These are phyloP conservation scores for Pogonus chalceus DNA, from an alignment of 1,140 invertebrate species.

Conservation along the genomic window DNA sequence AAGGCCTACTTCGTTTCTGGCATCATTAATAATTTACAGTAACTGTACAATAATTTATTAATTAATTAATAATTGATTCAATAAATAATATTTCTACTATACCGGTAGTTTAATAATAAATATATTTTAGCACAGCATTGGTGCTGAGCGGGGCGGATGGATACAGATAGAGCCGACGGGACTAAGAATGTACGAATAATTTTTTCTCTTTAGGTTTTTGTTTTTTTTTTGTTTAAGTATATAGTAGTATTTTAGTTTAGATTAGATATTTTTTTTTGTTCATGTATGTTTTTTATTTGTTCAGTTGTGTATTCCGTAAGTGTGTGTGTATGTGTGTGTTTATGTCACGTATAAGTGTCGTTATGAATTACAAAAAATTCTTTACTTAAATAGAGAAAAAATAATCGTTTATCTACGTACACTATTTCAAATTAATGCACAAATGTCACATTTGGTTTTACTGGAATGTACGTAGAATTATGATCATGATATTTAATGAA, in stretches of 20 bases:
- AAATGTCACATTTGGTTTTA: too few species aligned
- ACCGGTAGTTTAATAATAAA: conserved; percentile 6
- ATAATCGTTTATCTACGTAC: too few species aligned
- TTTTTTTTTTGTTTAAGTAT: background rate
- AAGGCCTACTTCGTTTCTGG: conserved; percentile 10
- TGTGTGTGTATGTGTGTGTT: too few species aligned
- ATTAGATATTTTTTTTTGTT: too few species aligned
- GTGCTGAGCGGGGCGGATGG: conserved; percentile 5
- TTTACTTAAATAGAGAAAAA: too few species aligned
- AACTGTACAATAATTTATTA: conserved; percentile 6
- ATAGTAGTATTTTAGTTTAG: background rate
- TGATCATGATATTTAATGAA: too few species aligned
- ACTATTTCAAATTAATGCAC: too few species aligned
- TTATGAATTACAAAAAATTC: too few species aligned
- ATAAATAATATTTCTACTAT: conserved; percentile 5
- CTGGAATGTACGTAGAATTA: too few species aligned
- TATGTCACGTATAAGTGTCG: too few species aligned
- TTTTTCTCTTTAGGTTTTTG: background rate
- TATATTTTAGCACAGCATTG: conserved; percentile 4
- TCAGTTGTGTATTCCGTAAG: too few species aligned
- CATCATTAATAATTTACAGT: conserved; percentile 8
- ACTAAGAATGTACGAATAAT: conserved; percentile 1
- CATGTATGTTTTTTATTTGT: too few species aligned
- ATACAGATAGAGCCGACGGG: conserved; percentile 5
- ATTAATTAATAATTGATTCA: conserved; percentile 5